Percentiles rank a stretch among this genome's conserved stretches.
Evolutionary conservation across 2,888 invertebrate species (phyloP).

Genomic region (Marronus borbonicus): DNA sequence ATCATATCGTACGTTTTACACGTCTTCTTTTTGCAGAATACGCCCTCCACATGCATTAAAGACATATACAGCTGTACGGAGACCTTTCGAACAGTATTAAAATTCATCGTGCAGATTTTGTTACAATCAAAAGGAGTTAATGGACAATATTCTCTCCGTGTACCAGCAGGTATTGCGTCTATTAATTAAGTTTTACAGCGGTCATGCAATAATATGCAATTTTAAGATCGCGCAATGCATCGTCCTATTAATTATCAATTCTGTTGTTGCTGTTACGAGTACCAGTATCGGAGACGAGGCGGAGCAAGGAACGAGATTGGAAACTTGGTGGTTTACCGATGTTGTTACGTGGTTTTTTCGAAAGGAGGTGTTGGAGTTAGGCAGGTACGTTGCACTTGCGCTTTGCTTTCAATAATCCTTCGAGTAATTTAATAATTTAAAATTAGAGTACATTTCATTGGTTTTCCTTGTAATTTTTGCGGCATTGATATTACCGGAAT

Average conservation of each 20-base stretch:
- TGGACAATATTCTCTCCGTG: conserved; percentile 3
- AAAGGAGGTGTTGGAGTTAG: not conserved
- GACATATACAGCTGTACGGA: not conserved
- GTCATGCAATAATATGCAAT: conserved; percentile 21
- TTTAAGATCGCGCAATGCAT: conserved; percentile 2
- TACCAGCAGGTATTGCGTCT: conserved; percentile 26
- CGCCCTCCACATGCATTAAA: not conserved
- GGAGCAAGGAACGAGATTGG: conserved; percentile 2
- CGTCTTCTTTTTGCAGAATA: conserved; percentile 20
- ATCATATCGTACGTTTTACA: too few species aligned
- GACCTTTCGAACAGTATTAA: conserved; percentile 20
- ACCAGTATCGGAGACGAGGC: not conserved
- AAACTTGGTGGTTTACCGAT: conserved; percentile 1
- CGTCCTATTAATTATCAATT: conserved; percentile 20
- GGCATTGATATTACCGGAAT: too few species aligned
- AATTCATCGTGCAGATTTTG: not conserved
- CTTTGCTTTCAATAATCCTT: too few species aligned
- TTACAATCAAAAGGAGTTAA: not conserved
- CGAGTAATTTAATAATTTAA: too few species aligned
- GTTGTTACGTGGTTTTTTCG: conserved; percentile 1
- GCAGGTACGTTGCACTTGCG: too few species aligned
- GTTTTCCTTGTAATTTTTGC: too few species aligned
- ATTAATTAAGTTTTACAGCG: conserved; percentile 18
- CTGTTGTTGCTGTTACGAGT: not conserved
- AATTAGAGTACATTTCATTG: too few species aligned